Evolutionary conservation across 2,113 vertebrate genomes (phyloP).

Genomic region (Athene cunicularia): DNA sequence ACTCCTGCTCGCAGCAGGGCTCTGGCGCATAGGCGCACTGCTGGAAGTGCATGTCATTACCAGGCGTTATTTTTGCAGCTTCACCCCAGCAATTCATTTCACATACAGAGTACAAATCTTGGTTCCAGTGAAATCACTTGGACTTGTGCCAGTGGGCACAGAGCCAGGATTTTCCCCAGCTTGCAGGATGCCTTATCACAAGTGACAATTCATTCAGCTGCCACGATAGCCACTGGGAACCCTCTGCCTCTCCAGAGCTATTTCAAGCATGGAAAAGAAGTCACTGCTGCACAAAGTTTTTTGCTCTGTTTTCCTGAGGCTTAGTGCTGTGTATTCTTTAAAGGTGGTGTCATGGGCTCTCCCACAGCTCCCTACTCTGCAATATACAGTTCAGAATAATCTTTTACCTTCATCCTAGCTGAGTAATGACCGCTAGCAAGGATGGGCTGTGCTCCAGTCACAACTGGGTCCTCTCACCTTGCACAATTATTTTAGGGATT

Average conservation of each 20-base stretch:
- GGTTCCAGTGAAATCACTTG: slow-evolving; percentile 1
- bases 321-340: background rate
- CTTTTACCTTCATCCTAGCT: background rate
- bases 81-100: background rate
- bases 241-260: background rate
- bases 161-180: slow-evolving; percentile 5
- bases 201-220: slow-evolving; percentile 45
- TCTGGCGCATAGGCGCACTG: background rate
- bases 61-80: slow-evolving; percentile 29
- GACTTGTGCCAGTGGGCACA: background rate
- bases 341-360: background rate
- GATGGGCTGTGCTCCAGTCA: background rate
- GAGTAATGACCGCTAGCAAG: background rate
- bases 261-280: background rate
- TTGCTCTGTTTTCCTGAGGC: background rate
- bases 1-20: background rate
- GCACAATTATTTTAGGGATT: background rate
- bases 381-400: background rate
- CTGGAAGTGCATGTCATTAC: background rate
- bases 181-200: background rate
- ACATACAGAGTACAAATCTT: background rate
- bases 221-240: slow-evolving; percentile 3
- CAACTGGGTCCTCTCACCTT: background rate
- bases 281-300: background rate
- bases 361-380: background rate